Evolutionary conservation across 2,888 invertebrate species (phyloP).

Genomic region (Megamerina dolium): DNA sequence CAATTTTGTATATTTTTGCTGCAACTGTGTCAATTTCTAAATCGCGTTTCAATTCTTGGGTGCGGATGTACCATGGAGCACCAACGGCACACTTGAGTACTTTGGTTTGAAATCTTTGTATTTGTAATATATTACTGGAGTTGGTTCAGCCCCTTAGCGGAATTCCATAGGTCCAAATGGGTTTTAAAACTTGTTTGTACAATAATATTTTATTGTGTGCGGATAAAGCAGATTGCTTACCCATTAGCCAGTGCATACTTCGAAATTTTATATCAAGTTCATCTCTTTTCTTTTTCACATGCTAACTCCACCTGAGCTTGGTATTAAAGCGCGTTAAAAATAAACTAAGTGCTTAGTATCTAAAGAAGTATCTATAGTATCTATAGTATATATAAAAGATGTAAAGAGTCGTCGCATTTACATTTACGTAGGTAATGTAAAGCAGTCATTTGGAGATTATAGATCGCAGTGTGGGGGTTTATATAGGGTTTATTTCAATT

Average conservation of each 20-base stretch:
- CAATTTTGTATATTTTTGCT: background rate
- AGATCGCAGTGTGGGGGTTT: too few species aligned
- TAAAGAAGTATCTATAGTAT: too few species aligned
- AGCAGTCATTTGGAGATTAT: too few species aligned
- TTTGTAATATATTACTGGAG: background rate
- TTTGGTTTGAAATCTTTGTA: background rate
- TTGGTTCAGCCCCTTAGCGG: slow-evolving; percentile 5
- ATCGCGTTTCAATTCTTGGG: background rate
- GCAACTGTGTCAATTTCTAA: slow-evolving; percentile 1
- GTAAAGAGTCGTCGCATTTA: too few species aligned
- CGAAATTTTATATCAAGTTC: slow-evolving; percentile 4
- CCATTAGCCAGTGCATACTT: slow-evolving; percentile 4
- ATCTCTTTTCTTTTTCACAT: slow-evolving; percentile 4
- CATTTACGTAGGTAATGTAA: too few species aligned
- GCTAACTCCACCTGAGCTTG: slow-evolving; percentile 3
- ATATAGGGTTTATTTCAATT: too few species aligned
- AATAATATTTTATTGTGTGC: background rate
- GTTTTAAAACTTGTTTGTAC: slow-evolving; percentile 5
- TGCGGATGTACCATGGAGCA: background rate
- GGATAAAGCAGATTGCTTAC: slow-evolving; percentile 1
- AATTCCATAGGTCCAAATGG: slow-evolving; percentile 4
- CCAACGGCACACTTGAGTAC: background rate
- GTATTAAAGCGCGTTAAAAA: too few species aligned
- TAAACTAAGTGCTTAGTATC: too few species aligned
- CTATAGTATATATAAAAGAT: too few species aligned